Evolutionary conservation across 2,797 vertebrate genomes (phyloP).

Genomic region (Carduelis carduelis): DNA sequence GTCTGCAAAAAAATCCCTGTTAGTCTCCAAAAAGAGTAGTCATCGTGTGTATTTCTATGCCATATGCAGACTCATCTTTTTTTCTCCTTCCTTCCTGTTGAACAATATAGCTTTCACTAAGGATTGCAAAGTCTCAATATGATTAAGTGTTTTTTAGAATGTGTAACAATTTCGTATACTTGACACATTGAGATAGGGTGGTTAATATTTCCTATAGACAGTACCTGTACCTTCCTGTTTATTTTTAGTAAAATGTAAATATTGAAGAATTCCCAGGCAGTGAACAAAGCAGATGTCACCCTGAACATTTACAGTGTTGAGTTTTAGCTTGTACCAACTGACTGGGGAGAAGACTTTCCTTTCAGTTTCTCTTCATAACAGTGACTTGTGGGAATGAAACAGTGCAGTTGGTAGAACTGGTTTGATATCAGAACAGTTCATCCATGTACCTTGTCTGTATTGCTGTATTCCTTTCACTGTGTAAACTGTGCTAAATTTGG

Average conservation of each 20-base stretch:
- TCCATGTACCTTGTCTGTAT: background rate
- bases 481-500: background rate
- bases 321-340: background rate
- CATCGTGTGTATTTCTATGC: background rate
- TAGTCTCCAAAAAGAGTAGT: background rate
- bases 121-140: background rate
- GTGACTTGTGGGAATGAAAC: background rate
- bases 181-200: background rate
- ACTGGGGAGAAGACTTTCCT: background rate
- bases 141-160: background rate
- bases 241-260: background rate
- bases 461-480: background rate
- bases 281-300: background rate
- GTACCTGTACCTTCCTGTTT: background rate
- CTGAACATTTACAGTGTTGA: background rate
- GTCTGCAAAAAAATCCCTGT: background rate
- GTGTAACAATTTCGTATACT: background rate
- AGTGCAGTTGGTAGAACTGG: background rate
- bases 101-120: background rate
- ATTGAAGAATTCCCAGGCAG: background rate
- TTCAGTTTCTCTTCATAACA: background rate
- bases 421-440: background rate
- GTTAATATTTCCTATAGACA: background rate
- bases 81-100: background rate
- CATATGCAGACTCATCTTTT: background rate